Base-by-base conservation (phyloP, 2,113 vertebrate genomes). In the Bujurquina vittata region DNA sequence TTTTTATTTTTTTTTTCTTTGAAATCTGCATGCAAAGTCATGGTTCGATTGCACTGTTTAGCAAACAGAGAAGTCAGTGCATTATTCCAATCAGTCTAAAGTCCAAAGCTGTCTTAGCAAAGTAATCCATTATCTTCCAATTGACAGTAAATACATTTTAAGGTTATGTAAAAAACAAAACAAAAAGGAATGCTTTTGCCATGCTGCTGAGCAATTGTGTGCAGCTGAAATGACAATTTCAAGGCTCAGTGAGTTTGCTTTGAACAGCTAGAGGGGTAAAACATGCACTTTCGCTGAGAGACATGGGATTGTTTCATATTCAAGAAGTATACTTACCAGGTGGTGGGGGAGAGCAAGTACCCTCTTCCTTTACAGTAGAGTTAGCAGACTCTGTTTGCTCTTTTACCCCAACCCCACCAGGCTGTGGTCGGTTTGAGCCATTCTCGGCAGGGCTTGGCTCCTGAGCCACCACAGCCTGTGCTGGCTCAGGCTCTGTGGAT, bases 291-390 rank as follows among this genome's bases (percentile, higher is more conserved):
- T 62, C 55, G 87, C 81, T 82, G 31, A 81, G 81, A 84, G 87
- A 91, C 80, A 87, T 87, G 84, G 87, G 89, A 87, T 43, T 85
- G 79, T 87, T 61, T 87, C 18, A 79, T 37, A 52, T 72, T 81
- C 23, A 81, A 61, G 57, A 67, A 29, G 37, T 35, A 77, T 93
- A 95, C 95, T 95, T 93, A 95, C 95, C 95, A 79, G 62, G 31
- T 31, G 77, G 69, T 86, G 90, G 86, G 85, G 92, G 79, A 49
- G 88, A 85, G 84, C 88, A 77, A 81, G 88, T 22, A 29, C 75
- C 87, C 77, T 91, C 91, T 81, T 94, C 93, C 85, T 90, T 93
- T 69, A 89, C 78, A 81, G 85, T 15, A 63, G 87, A 80, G 82
- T 62, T 81, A 83, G 33, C 2, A 11, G 81, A 75, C 80, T 90